A percentile compares a stretch with the other conserved stretches of the same genome.
Evolutionary conservation across 1,140 invertebrate genomes (phyloP).

Genomic region (Zaprionus gabonicus): DNA sequence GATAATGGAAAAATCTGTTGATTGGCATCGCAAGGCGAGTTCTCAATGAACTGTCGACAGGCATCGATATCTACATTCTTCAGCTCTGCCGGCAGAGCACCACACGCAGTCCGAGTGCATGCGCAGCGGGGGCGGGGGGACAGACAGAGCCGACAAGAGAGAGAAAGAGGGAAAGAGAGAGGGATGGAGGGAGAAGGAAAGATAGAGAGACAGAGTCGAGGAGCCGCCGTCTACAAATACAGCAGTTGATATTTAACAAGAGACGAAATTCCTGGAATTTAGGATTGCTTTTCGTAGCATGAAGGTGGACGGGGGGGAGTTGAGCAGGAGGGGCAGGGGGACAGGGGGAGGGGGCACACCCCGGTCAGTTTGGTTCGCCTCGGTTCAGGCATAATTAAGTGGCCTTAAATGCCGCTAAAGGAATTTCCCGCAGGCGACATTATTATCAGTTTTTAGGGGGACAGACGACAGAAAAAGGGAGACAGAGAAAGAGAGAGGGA

Average conservation of each 20-base stretch:
- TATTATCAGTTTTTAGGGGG: constrained; percentile 73
- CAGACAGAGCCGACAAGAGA: constrained; percentile 1
- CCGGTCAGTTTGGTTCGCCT: constrained; percentile 27
- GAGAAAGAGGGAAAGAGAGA: not conserved
- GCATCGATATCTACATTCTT: not conserved
- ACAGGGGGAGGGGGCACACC: not conserved
- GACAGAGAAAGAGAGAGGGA: constrained; percentile 1
- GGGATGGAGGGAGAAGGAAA: constrained; percentile 1
- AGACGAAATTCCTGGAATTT: constrained; percentile 78
- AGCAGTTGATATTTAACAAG: constrained; percentile 79
- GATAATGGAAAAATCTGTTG: constrained; percentile 10
- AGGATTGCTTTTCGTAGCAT: constrained; percentile 59
- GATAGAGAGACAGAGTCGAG: constrained; percentile 18
- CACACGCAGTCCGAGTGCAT: constrained; percentile 21
- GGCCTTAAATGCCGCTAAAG: constrained; percentile 81
- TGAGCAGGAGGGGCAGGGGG: constrained; percentile 1
- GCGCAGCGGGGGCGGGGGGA: not conserved
- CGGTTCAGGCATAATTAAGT: constrained; percentile 73
- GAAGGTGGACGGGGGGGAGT: not conserved
- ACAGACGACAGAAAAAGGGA: constrained; percentile 14
- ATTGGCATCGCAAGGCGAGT: constrained; percentile 4
- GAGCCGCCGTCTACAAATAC: constrained; percentile 68
- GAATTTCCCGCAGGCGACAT: constrained; percentile 81
- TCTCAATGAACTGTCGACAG: constrained; percentile 7
- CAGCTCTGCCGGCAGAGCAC: constrained; percentile 19